A percentile compares a stretch with the other conserved stretches of the same genome.
Conservation (phyloP, 2,888 invertebrate species). For the Monochamus alternatus region DNA sequence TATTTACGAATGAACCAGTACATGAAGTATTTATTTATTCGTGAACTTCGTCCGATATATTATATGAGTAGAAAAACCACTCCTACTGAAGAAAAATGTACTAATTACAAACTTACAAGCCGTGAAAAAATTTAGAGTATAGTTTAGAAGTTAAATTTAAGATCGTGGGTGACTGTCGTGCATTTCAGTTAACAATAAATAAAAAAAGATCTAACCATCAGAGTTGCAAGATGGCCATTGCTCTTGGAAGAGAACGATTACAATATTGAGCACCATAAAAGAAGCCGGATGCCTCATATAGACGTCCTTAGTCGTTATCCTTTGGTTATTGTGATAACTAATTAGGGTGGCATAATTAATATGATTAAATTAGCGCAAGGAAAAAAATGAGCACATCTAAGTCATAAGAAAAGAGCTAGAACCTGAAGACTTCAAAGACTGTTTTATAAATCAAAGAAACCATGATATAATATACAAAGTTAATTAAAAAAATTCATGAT, state of each 20-base stretch:
- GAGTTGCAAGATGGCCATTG: slow-evolving; percentile 47
- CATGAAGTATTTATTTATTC: slow-evolving; percentile 3
- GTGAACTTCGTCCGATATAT: slow-evolving; percentile 52
- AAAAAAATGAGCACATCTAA: too few species aligned
- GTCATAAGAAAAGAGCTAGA: too few species aligned
- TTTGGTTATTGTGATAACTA: too few species aligned
- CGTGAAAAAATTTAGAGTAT: slow-evolving; percentile 62
- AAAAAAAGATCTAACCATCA: slow-evolving; percentile 56
- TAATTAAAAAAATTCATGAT: too few species aligned
- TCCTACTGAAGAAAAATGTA: background rate
- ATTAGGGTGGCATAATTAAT: too few species aligned
- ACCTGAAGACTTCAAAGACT: too few species aligned
- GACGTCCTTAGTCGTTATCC: slow-evolving; percentile 9
- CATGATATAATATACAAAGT: too few species aligned
- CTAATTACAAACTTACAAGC: slow-evolving; percentile 33
- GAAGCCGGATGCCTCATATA: slow-evolving; percentile 51
- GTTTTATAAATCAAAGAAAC: too few species aligned
- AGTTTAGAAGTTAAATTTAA: slow-evolving; percentile 11
- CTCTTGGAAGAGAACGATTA: slow-evolving; percentile 55
- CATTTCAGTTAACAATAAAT: slow-evolving; percentile 60
- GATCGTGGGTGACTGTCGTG: slow-evolving; percentile 59
- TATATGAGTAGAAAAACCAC: slow-evolving; percentile 52
- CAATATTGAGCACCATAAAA: slow-evolving; percentile 53
- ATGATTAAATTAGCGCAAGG: too few species aligned
- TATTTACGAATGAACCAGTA: background rate